Evolutionary conservation across 2,113 vertebrate genomes (phyloP).

Genomic region (Coryphaenoides rupestris): DNA sequence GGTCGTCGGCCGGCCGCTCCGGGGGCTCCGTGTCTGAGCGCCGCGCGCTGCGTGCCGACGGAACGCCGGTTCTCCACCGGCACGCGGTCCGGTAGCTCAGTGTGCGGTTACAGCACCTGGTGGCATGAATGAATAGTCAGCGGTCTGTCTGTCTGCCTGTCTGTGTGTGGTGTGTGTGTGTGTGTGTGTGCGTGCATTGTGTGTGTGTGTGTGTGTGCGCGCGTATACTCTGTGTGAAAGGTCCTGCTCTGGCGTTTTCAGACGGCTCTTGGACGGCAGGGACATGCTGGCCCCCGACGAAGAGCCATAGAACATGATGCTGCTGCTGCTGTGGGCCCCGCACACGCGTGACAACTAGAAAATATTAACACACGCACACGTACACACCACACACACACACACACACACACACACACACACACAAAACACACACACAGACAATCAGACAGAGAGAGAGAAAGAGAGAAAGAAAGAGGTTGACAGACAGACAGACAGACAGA

Average conservation of each 20-base stretch:
- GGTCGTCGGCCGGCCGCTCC: conserved; percentile 76
- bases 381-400: conserved; percentile 11
- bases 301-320: conserved; percentile 89
- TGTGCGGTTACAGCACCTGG: conserved; percentile 83
- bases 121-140: neutral
- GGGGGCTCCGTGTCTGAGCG: conserved; percentile 67
- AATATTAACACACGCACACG: conserved; percentile 9
- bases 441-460: neutral
- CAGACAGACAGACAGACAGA: conserved; percentile 6
- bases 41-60: conserved; percentile 63
- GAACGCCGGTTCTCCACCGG: conserved; percentile 55
- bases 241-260: conserved; percentile 91
- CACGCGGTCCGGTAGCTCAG: conserved; percentile 85
- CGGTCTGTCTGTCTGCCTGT: too few species aligned
- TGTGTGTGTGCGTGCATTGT: neutral
- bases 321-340: conserved; percentile 15
- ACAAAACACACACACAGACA: conserved; percentile 7
- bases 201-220: neutral
- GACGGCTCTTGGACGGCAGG: conserved; percentile 84
- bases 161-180: conserved; percentile 3
- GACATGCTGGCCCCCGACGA: conserved; percentile 83
- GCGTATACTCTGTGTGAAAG: conserved; percentile 76
- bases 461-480: neutral
- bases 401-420: neutral
- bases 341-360: conserved; percentile 49